Conservation (phyloP, 35 echinoderm and acorn worm species). For the Heliocidaris tuberculata region DNA sequence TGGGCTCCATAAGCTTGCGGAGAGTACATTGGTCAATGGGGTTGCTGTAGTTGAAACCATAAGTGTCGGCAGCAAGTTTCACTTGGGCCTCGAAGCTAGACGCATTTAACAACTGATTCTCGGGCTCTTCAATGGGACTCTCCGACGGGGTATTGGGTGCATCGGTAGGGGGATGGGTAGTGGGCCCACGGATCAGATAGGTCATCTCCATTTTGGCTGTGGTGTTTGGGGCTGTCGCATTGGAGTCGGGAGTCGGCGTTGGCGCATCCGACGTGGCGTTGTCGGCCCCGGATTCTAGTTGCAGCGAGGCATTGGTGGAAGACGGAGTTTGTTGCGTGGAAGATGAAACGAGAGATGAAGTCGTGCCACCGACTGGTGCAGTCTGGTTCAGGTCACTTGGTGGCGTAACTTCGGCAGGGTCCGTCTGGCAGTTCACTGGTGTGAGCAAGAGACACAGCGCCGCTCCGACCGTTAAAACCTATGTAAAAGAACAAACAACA, state of each 20-base stretch:
- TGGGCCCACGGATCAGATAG: not conserved
- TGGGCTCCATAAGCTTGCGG: not conserved
- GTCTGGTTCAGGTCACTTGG: not conserved
- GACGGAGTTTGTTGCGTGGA: not conserved
- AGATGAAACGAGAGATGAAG: not conserved
- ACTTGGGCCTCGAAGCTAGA: not conserved
- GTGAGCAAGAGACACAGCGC: not conserved
- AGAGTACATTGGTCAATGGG: not conserved
- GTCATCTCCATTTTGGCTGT: not conserved
- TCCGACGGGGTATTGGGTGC: conserved; percentile 7
- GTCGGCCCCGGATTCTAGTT: not conserved
- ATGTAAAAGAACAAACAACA: not conserved
- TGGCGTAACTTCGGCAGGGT: not conserved
- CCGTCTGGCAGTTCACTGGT: conserved; percentile 10
- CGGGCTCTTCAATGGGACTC: not conserved
- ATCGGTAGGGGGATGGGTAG: conserved; percentile 16
- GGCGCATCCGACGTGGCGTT: not conserved
- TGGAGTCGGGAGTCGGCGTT: not conserved
- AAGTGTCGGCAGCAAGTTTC: not conserved
- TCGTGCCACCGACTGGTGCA: not conserved
- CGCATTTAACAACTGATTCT: conserved; percentile 1
- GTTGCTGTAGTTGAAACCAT: not conserved
- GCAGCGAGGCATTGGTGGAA: conserved; percentile 23
- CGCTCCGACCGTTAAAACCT: not conserved
- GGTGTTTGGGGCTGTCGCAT: not conserved